Evolutionary conservation across 2,888 invertebrate genomes (phyloP).

Genomic region (Junonia oenone): DNA sequence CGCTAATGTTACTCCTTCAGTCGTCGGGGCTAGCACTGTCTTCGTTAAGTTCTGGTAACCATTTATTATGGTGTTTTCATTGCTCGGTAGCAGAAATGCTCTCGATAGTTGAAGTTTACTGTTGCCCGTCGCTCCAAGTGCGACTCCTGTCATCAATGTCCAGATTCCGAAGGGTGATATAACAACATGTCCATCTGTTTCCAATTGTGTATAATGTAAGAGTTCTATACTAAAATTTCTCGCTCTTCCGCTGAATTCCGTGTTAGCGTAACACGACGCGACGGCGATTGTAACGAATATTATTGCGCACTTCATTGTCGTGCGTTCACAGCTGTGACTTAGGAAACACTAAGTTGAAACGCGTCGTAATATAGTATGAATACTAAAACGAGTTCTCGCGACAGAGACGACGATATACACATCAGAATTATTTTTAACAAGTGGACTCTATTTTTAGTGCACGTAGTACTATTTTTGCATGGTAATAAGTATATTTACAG

Average conservation of each 20-base stretch:
- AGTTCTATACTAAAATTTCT: conserved; percentile 67
- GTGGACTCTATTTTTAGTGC: not conserved
- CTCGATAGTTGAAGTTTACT: conserved; percentile 51
- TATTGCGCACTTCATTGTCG: conserved; percentile 48
- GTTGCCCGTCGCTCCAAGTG: conserved; percentile 58
- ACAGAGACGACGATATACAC: not conserved
- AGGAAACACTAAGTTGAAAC: conserved; percentile 40
- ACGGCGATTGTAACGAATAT: conserved; percentile 44
- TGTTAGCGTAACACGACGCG: conserved; percentile 47
- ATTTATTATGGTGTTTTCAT: conserved; percentile 39
- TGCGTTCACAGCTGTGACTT: conserved; percentile 41
- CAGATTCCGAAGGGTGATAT: conserved; percentile 73
- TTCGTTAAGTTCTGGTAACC: conserved; percentile 54
- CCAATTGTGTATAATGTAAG: conserved; percentile 56
- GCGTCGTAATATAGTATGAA: conserved; percentile 3
- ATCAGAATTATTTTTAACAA: not conserved
- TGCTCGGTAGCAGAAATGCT: conserved; percentile 57
- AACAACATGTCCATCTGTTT: conserved; percentile 62
- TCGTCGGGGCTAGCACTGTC: conserved; percentile 47
- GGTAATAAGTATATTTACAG: not conserved
- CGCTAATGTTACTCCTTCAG: conserved; percentile 52
- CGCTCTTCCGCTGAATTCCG: conserved; percentile 60
- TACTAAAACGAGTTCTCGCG: conserved; percentile 9
- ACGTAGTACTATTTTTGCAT: not conserved
- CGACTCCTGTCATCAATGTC: conserved; percentile 68